phyloP scores from a whole-genome alignment of 2,888 invertebrate species.

The Achlya flavicornis region DNA sequence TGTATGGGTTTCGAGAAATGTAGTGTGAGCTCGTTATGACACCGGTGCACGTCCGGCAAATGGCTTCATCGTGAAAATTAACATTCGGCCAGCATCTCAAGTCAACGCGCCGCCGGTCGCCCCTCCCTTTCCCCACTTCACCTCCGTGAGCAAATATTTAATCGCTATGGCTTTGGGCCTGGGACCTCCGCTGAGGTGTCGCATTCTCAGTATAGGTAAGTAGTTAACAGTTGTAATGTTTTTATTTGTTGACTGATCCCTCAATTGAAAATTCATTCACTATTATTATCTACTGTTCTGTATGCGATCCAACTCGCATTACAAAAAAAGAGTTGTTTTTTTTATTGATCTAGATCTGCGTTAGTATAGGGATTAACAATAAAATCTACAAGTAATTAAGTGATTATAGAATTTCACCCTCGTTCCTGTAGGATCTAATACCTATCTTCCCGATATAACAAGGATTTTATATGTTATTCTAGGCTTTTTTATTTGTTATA shows the following conservation, averaged over 20 bases:
- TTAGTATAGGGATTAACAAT: no score
- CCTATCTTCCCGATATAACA: no score
- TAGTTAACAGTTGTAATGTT: neutral
- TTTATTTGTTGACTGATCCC: neutral
- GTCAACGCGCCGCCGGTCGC: slow-evolving; percentile 31
- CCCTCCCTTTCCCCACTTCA: slow-evolving; percentile 35
- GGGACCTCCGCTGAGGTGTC: slow-evolving; percentile 73
- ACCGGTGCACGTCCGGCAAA: slow-evolving; percentile 70
- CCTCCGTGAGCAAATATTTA: slow-evolving; percentile 73
- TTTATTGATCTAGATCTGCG: no score
- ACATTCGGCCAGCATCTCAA: slow-evolving; percentile 74
- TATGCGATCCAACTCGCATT: neutral
- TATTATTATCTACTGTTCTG: neutral
- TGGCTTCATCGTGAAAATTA: slow-evolving; percentile 80
- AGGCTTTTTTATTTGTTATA: no score
- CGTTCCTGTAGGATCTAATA: no score
- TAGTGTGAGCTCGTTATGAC: slow-evolving; percentile 63
- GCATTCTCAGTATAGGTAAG: slow-evolving; percentile 45
- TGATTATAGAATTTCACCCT: no score
- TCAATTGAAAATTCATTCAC: neutral
- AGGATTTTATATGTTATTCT: no score
- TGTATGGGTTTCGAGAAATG: slow-evolving; percentile 72
- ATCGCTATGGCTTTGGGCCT: slow-evolving; percentile 42
- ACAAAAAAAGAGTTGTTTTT: no score
- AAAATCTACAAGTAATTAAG: no score